A percentile compares a stretch with the other conserved stretches of the same genome.
Evolutionary conservation across 2,888 invertebrate species (phyloP).

Genomic region (Cyclophora punctaria): DNA sequence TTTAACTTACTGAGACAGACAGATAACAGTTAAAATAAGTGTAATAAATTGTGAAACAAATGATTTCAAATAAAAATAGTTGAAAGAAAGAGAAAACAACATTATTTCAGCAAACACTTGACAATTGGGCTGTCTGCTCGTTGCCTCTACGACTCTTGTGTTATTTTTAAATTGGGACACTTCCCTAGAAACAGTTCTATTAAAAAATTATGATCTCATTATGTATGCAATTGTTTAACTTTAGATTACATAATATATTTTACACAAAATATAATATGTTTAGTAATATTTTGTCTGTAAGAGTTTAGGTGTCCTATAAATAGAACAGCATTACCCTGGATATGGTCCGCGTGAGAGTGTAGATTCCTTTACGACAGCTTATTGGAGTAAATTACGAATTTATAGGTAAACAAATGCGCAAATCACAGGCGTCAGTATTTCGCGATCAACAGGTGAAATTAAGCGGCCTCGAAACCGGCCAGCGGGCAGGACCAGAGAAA

Average conservation of each 20-base stretch:
- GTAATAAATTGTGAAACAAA: conserved; percentile 3
- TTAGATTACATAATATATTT: conserved; percentile 14
- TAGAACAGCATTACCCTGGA: conserved; percentile 61
- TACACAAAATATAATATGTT: too few species aligned
- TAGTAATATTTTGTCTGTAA: conserved; percentile 4
- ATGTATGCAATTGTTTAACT: conserved; percentile 8
- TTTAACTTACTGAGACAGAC: background rate
- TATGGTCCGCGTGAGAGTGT: conserved; percentile 26
- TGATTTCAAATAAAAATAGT: conserved; percentile 18
- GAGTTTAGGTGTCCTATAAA: conserved; percentile 46
- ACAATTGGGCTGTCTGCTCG: conserved; percentile 41
- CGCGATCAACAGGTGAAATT: conserved; percentile 60
- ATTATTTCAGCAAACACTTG: conserved; percentile 17
- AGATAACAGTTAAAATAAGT: background rate
- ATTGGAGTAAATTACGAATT: conserved; percentile 16
- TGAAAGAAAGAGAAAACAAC: conserved; percentile 14
- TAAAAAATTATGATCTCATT: conserved; percentile 18
- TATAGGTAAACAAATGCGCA: conserved; percentile 38
- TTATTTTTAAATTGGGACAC: conserved; percentile 60
- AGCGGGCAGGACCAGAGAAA: conserved; percentile 24
- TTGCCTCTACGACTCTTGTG: conserved; percentile 33
- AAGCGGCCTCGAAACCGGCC: conserved; percentile 26
- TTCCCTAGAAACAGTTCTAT: conserved; percentile 39
- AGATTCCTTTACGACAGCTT: conserved; percentile 10
- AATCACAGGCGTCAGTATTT: conserved; percentile 24